Evolutionary conservation across 2,113 vertebrate genomes (phyloP).

Genomic region (Campylomormyrus tamandua): DNA sequence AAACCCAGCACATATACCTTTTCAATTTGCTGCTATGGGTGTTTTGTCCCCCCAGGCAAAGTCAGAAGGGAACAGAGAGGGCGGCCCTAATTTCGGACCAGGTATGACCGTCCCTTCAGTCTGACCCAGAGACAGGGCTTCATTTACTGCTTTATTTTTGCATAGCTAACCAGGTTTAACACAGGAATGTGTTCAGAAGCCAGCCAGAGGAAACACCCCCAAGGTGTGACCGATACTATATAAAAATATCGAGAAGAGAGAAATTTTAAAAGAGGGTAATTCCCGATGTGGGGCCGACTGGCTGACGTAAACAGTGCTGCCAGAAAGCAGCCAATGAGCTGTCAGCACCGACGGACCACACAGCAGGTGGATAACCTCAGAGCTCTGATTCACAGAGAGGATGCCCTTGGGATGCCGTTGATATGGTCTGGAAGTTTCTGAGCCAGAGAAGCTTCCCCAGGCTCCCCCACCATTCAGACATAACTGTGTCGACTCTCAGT

Average conservation of each 20-base stretch:
- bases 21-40: constrained; percentile 32
- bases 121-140: constrained; percentile 6
- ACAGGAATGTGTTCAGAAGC: neutral
- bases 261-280: neutral
- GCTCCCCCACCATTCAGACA: neutral
- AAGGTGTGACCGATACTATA: neutral
- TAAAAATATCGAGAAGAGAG: neutral
- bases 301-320: neutral
- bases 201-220: neutral
- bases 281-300: neutral
- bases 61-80: constrained; percentile 1
- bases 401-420: neutral
- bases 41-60: constrained; percentile 11
- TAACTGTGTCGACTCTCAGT: neutral
- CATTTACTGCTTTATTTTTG: neutral
- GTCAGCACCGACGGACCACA: neutral
- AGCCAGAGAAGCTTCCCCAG: neutral
- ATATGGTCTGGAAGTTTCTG: neutral
- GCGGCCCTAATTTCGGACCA: neutral
- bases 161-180: neutral
- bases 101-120: constrained; percentile 23
- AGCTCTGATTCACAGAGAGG: neutral
- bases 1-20: constrained; percentile 33
- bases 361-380: neutral
- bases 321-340: neutral